Evolutionary conservation across 2,113 vertebrate species (phyloP), one percentile per base, ranked within the genome.

Genomic region (Pelodiscus sinensis): DNA sequence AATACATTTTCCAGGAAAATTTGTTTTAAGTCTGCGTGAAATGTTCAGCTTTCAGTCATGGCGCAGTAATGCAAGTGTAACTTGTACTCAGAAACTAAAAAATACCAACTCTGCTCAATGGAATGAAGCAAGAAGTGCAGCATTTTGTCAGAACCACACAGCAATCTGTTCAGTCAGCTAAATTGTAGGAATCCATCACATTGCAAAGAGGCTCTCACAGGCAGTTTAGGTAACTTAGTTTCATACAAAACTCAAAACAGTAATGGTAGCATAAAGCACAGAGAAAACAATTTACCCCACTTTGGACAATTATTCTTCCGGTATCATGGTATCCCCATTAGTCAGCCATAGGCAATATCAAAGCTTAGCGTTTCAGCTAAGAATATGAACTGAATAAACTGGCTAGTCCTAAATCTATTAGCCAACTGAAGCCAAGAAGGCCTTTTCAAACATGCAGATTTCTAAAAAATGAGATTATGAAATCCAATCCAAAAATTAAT

Each of bases 251-350:
- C 85, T 95, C 73, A 51, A 87, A 93, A 78, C 81, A 84, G n/a
- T 90, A 92, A 89, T 75, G 68, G 60, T 82, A 93, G 94, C 68
- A 60, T 89, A 93, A 94, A 89, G 50, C 38, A 55, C 65, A 90
- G 57, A 86, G 81, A 92, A 96, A 94, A 93, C 58, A 87, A 83
- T 85, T 84, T 90, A 71, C 58, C 51, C 35, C 71, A 2, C 81
- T 96, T 92, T 79, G 94, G 60, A 82, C 91, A 73, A 90, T 75
- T 91, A 65, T 91, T 93, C 86, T 91, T 95, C 90, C 89, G 68
- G 12, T 95, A 19, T 51, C 60, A 82, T 2, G 0, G 52, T 85
- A 84, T 91, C 52, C 88, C 82, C 65, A 84, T 94, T 95, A 94
- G 90, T 79, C 78, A 95, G 68, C 18, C 24, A 5, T 19, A n/a